A percentile compares a stretch with the other conserved stretches of the same genome.
Evolutionary conservation across 2,797 vertebrate species (phyloP).

Genomic region (Parambassis ranga): DNA sequence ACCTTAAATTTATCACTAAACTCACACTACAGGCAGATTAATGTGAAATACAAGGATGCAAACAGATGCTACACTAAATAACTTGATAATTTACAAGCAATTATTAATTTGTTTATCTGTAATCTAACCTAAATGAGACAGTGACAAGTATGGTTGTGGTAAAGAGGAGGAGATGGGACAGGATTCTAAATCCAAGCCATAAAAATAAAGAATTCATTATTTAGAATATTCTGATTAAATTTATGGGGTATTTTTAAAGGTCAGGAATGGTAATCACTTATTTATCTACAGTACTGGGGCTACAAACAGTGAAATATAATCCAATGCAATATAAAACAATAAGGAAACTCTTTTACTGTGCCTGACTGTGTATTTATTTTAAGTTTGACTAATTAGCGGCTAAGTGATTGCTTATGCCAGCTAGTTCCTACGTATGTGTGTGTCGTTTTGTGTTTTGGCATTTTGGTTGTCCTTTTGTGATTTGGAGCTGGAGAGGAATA

Average conservation of each 20-base stretch:
- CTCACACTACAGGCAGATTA: conserved; percentile 37
- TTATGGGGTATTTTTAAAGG: conserved; percentile 1
- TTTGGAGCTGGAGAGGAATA: too few species aligned
- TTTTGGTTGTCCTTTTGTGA: too few species aligned
- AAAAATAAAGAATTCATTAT: neutral
- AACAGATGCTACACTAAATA: conserved; percentile 51
- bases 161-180: neutral
- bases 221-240: neutral
- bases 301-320: neutral
- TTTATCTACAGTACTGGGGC: neutral
- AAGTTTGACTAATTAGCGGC: too few species aligned
- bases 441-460: too few species aligned
- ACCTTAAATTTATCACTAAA: conserved; percentile 42
- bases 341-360: neutral
- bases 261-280: neutral
- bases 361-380: too few species aligned
- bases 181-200: neutral
- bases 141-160: conserved; percentile 20
- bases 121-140: conserved; percentile 39
- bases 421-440: too few species aligned
- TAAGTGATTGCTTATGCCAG: too few species aligned
- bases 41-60: conserved; percentile 27
- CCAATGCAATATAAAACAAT: neutral
- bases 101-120: conserved; percentile 39
- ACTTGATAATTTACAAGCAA: conserved; percentile 35